Evolutionary conservation across 2,888 invertebrate species (phyloP).

Genomic region (Stenodera caucasica): DNA sequence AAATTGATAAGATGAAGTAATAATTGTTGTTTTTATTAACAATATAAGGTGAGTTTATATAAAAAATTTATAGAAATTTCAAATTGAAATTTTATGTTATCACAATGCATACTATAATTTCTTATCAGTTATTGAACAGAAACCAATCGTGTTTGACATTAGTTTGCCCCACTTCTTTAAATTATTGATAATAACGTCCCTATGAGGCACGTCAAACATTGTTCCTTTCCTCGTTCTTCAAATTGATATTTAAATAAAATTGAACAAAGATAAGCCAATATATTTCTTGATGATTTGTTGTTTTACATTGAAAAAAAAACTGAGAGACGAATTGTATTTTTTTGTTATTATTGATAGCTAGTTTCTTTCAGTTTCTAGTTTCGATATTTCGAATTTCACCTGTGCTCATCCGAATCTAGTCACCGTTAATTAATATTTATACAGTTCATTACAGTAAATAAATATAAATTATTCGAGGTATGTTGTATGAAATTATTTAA

Average conservation of each 20-base stretch:
- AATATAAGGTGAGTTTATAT: neutral
- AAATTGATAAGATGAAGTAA: neutral
- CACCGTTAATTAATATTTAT: too few species aligned
- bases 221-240: slow-evolving; percentile 3
- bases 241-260: slow-evolving; percentile 8
- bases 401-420: too few species aligned
- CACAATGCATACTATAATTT: slow-evolving; percentile 21
- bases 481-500: neutral
- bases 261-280: neutral
- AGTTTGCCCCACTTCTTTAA: slow-evolving; percentile 40
- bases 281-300: neutral
- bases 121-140: slow-evolving; percentile 50
- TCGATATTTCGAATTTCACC: too few species aligned
- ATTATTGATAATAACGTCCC: slow-evolving; percentile 16
- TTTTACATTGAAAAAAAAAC: neutral
- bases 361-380: neutral
- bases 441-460: too few species aligned
- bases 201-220: slow-evolving; percentile 11
- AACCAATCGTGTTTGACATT: slow-evolving; percentile 44
- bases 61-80: neutral
- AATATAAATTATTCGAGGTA: neutral
- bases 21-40: neutral
- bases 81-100: slow-evolving; percentile 16
- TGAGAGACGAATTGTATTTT: neutral
- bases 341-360: slow-evolving; percentile 7